These are phyloP conservation scores for Spodoptera picta DNA, from an alignment of 2,888 invertebrate species.

Conservation along the genomic window DNA sequence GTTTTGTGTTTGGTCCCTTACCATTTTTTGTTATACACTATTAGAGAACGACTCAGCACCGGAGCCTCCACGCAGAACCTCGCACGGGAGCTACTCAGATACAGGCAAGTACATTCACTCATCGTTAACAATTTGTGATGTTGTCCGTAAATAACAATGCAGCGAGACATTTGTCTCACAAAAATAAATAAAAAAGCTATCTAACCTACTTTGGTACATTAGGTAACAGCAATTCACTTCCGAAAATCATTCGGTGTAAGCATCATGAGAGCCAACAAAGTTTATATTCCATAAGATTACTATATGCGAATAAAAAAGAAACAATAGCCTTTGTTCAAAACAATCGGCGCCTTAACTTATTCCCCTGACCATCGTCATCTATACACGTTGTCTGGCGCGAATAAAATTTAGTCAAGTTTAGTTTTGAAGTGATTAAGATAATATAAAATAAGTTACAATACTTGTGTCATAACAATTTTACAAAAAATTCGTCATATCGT, in stretches of 20 bases:
- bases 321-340: conserved; percentile 85
- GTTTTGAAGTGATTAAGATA: conserved; percentile 48
- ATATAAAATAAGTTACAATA: conserved; percentile 31
- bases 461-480: conserved; percentile 32
- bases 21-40: conserved; percentile 79
- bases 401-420: conserved; percentile 27
- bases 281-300: conserved; percentile 60
- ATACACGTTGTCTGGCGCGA: conserved; percentile 63
- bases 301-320: conserved; percentile 80
- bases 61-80: conserved; percentile 90
- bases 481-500: conserved; percentile 56
- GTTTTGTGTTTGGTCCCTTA: conserved; percentile 69
- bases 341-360: conserved; percentile 76
- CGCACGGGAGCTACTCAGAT: conserved; percentile 86
- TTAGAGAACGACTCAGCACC: conserved; percentile 90
- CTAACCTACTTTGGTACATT: conserved; percentile 61
- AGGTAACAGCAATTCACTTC: conserved; percentile 67
- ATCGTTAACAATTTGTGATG: conserved; percentile 8
- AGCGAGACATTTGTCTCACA: conserved; percentile 13
- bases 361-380: conserved; percentile 71
- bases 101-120: conserved; percentile 84
- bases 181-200: conserved; percentile 31
- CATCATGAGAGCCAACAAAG: conserved; percentile 67
- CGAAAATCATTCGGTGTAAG: conserved; percentile 59
- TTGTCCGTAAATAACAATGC: conserved; percentile 38